Evolutionary conservation across 2,797 vertebrate genomes (phyloP).

Genomic region (Enteromius paludinosus): DNA sequence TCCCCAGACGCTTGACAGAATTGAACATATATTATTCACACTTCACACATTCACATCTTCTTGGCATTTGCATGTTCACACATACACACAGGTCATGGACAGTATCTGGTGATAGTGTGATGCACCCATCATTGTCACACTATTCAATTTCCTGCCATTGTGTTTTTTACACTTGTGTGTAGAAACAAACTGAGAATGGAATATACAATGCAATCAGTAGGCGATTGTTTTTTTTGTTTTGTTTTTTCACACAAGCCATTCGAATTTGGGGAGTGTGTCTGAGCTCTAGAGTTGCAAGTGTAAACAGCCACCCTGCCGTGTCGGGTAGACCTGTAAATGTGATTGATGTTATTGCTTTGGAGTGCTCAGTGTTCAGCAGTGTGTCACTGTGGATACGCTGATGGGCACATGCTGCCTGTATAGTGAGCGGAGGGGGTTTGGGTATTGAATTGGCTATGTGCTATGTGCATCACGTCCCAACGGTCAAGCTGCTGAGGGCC

Average conservation of each 20-base stretch:
- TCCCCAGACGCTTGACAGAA: neutral
- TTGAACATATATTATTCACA: neutral
- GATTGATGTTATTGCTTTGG: constrained; percentile 46
- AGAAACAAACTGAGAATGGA: constrained; percentile 15
- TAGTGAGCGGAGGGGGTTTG: neutral
- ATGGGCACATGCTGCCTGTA: constrained; percentile 12
- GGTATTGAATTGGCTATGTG: neutral
- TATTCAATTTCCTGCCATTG: constrained; percentile 53
- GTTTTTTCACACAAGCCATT: constrained; percentile 17
- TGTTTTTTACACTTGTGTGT: constrained; percentile 39
- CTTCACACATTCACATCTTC: constrained; percentile 1
- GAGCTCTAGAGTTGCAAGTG: neutral
- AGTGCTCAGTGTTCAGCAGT: constrained; percentile 14
- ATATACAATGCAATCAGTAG: constrained; percentile 16
- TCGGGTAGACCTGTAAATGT: constrained; percentile 23
- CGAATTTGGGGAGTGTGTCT: constrained; percentile 37
- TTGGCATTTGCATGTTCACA: neutral
- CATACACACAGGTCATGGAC: neutral
- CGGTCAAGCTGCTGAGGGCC: neutral
- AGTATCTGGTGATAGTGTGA: neutral
- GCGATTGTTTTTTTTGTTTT: neutral
- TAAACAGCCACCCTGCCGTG: neutral
- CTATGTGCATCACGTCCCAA: neutral
- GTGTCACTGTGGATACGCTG: constrained; percentile 43
- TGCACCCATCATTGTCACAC: constrained; percentile 5